Evolutionary conservation across 2,797 vertebrate species (phyloP).

Genomic region (Hemitrygon akajei): DNA sequence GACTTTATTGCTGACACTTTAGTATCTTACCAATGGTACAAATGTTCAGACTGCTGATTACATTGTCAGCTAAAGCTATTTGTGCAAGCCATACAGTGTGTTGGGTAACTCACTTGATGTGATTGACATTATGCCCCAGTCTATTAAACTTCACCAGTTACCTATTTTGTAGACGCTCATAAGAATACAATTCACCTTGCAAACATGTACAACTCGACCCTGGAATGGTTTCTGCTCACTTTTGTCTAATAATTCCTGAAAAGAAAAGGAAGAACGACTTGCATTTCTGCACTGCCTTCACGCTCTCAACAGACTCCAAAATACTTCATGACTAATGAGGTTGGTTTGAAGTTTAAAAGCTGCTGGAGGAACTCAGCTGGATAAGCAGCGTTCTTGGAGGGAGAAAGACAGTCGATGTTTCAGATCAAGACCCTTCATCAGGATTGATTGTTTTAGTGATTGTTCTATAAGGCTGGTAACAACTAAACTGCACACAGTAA

Average conservation of each 20-base stretch:
- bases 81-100: not conserved
- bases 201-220: not conserved
- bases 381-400: too few relatives aligned
- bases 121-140: not conserved
- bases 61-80: not conserved
- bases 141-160: not conserved
- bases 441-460: too few relatives aligned
- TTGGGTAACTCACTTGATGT: not conserved
- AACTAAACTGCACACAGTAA: not conserved
- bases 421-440: too few relatives aligned
- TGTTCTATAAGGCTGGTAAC: not conserved
- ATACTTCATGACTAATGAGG: not conserved
- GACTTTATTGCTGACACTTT: not conserved
- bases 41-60: not conserved
- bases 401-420: too few relatives aligned
- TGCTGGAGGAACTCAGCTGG: too few relatives aligned
- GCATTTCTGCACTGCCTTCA: not conserved
- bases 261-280: not conserved
- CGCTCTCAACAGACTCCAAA: not conserved
- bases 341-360: not conserved
- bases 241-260: not conserved
- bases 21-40: conserved; percentile 4
- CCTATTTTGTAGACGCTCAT: not conserved
- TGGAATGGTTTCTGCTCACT: not conserved
- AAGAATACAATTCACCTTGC: not conserved